Percentiles rank a stretch among this genome's conserved stretches.
phyloP scores from a whole-genome alignment of 2,113 vertebrate species.

The Hydrochoerus hydrochaeris region DNA sequence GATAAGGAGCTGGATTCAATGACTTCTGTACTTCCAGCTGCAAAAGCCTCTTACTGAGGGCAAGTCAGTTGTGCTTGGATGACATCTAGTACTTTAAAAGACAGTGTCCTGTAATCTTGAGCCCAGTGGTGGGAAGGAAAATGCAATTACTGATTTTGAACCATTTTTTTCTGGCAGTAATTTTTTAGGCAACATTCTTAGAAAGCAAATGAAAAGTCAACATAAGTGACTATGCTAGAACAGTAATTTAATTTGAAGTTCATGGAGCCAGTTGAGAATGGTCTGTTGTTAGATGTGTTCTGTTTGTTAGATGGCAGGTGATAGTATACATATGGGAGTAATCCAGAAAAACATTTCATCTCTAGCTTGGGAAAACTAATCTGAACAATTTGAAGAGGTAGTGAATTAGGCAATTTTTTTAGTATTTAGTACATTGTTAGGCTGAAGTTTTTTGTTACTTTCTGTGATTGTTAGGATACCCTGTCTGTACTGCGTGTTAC shows the following conservation, averaged over 20 bases:
- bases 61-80: neutral
- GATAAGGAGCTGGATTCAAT: neutral
- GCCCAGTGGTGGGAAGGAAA: neutral
- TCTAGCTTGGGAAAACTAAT: slow-evolving; percentile 28
- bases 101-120: neutral
- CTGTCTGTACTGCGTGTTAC: neutral
- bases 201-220: slow-evolving; percentile 30
- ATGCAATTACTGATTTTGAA: neutral
- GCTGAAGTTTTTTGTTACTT: neutral
- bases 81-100: slow-evolving; percentile 19
- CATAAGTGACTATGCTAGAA: neutral
- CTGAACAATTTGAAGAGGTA: neutral
- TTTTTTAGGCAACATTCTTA: slow-evolving; percentile 13
- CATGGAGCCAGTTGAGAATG: slow-evolving; percentile 4
- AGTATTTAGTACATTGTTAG: neutral
- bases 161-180: neutral
- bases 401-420: neutral
- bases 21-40: neutral
- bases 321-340: neutral
- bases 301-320: neutral
- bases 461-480: neutral
- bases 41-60: slow-evolving; percentile 12
- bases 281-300: neutral
- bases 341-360: slow-evolving; percentile 48
- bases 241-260: neutral